Evolutionary conservation across 2,113 vertebrate genomes (phyloP), one percentile per base, ranked within the genome.

Genomic region (Sigmodon hispidus): DNA sequence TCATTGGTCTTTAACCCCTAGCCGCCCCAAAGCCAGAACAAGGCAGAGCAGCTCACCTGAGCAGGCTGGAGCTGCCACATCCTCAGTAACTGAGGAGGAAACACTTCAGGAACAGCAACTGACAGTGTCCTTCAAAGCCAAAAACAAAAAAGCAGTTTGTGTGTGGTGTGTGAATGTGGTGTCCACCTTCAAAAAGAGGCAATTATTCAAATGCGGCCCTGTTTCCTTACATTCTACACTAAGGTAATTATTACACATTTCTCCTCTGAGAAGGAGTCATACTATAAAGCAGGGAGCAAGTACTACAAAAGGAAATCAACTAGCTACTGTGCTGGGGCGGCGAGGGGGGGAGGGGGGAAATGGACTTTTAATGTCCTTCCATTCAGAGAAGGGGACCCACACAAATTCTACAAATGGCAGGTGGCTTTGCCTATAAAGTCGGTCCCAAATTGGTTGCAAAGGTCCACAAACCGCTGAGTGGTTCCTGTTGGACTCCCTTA

Each of bases 191-290:
- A 91, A 9, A 21, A 34, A 61, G 63, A 93, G 40, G 43, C 34
- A 73, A 91, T 88, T 93, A 95, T 75, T 91, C 77, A 57, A 88
- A 63, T 55, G 76, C 24, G 90, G 48, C 31, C 69, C 34, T 31
- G 24, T 67, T 52, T 79, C 24, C 73, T n/a, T 76, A 83, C 29
- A 24, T 52, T 89, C 34, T 52, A 59, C 52, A 57, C 69, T 24
- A 34, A 31, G 89, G 67, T 50, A 63, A 81, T 45, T 12, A 88
- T 13, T 29, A 65, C 1, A 76, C 52, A 50, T 72, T 88, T 85
- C 55, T 79, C 89, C 70, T 75, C 31, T 26, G 50, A 87, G 59
- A 31, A 69, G 48, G 29, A 34, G 79, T 70, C 43, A 36, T 40
- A 29, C 0, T n/a, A 36, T 8, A 67, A 87, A 83, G 40, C 12